phyloP scores from a whole-genome alignment of 2,113 vertebrate species.

The Cottus gobio region DNA sequence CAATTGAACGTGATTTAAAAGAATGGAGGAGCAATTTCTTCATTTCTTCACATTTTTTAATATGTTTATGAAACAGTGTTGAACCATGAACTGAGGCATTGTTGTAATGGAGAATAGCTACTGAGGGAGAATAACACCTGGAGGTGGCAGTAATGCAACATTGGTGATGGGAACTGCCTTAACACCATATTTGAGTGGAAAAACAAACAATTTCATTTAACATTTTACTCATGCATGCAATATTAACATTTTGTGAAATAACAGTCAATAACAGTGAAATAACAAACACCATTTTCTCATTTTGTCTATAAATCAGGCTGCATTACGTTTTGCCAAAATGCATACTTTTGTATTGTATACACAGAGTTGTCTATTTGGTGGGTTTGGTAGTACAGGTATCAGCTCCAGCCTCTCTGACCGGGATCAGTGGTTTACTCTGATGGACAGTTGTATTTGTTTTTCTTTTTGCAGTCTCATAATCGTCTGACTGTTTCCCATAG shows the following conservation, averaged over 20 bases:
- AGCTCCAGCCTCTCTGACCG: too few relatives aligned
- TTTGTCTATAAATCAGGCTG: neutral
- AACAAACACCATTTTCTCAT: too few relatives aligned
- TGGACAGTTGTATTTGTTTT: neutral
- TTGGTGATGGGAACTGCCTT: neutral
- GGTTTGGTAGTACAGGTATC: neutral
- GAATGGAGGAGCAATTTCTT: too few relatives aligned
- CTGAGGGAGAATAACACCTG: neutral
- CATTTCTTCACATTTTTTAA: too few relatives aligned
- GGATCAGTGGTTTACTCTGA: neutral
- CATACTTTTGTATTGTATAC: neutral
- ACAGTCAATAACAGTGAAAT: too few relatives aligned
- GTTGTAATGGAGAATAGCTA: neutral
- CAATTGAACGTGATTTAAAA: too few relatives aligned
- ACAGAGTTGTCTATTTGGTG: neutral
- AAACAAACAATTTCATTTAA: neutral
- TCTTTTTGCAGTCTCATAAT: neutral
- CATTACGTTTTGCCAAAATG: neutral
- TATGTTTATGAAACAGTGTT: neutral
- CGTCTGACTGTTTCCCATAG: neutral
- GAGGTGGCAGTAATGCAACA: neutral
- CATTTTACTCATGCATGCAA: neutral
- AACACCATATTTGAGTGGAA: neutral
- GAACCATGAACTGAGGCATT: neutral
- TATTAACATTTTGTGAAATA: neutral